Percentiles rank a stretch among this genome's conserved stretches.
phyloP scores from a whole-genome alignment of 2,888 invertebrate species.

The Phortica okadai region DNA sequence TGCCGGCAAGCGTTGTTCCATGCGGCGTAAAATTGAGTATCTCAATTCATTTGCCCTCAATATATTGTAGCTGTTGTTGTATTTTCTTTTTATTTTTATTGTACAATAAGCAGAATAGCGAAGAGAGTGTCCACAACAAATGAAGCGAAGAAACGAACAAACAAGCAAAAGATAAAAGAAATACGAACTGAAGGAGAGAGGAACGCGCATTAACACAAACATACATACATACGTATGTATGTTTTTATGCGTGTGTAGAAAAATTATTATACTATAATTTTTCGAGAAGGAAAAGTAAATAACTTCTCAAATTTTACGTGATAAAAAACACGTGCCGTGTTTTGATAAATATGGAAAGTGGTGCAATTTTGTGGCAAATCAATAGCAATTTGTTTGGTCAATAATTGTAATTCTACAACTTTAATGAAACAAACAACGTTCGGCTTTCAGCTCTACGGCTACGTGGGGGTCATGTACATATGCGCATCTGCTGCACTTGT shows the following conservation, averaged over 20 bases:
- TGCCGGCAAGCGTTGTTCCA: conserved; percentile 11
- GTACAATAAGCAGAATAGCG: too few relatives aligned
- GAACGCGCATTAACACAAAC: too few relatives aligned
- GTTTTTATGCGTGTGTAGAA: too few relatives aligned
- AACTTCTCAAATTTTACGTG: neutral
- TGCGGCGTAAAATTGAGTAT: neutral
- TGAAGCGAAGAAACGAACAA: too few relatives aligned
- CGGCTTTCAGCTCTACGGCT: neutral
- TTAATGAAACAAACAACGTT: neutral
- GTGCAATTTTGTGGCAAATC: neutral
- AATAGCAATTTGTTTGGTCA: neutral
- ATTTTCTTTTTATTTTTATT: neutral
- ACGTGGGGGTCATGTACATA: neutral
- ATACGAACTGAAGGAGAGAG: too few relatives aligned
- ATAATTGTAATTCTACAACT: neutral
- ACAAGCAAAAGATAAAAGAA: too few relatives aligned
- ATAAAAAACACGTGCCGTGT: neutral
- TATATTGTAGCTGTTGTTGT: neutral
- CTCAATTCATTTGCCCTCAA: neutral
- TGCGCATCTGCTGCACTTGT: neutral
- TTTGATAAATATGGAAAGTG: neutral
- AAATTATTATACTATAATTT: too few relatives aligned
- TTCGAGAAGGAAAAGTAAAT: neutral
- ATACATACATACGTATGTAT: too few relatives aligned
- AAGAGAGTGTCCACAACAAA: too few relatives aligned